Evolutionary conservation across 2,888 invertebrate species (phyloP), one percentile per base, ranked within the genome.

Genomic region (Thymelicus sylvestris): DNA sequence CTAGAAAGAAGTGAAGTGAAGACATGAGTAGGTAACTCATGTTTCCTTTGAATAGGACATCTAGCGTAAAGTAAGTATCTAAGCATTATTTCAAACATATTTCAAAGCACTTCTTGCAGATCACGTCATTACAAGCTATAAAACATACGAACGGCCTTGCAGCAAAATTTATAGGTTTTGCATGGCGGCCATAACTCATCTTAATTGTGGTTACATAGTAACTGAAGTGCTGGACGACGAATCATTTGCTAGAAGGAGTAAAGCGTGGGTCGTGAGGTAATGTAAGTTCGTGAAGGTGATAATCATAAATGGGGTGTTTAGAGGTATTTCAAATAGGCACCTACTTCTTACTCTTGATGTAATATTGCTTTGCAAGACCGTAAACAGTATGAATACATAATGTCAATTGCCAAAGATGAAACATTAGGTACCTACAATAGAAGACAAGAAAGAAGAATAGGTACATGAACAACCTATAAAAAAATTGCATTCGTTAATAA

Each of bases 171-270:
- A 83, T 78, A 74, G 74, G 72, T 63, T 72, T 77, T 77, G 77
- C 81, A 80, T 78, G 79, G 77, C 79, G 76, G 73, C 73, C 75
- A 77, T 79, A 81, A 79, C 77, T 78, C 77, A 75, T 74, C 69
- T 80, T 81, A 83, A 83, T 83, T 81, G 79, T 76, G 71, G 74
- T 72, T 80, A 82, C 82, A 80, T 74, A 77, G 81, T 82, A 79
- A 68, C 59, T 13, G 63, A 75, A 76, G 59, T 15, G 44, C 31
- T 3, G 7, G 5, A 47, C 7, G 66, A 59, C 59, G 66, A 44
- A 66, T 59, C 66, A 59, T 19, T 59, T 66, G 19, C 41, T 66
- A 44, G 55, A 52, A 50, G 50, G 15, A 47, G 48, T 48, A 10
- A 15, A 39, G 64, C 39, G 64, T 19, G 24, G 19, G 24, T 55